A percentile compares a stretch with the other conserved stretches of the same genome.
These are phyloP conservation scores for Corynorhinus townsendii DNA, from an alignment of 2,113 vertebrate species.

Conservation along the genomic window DNA sequence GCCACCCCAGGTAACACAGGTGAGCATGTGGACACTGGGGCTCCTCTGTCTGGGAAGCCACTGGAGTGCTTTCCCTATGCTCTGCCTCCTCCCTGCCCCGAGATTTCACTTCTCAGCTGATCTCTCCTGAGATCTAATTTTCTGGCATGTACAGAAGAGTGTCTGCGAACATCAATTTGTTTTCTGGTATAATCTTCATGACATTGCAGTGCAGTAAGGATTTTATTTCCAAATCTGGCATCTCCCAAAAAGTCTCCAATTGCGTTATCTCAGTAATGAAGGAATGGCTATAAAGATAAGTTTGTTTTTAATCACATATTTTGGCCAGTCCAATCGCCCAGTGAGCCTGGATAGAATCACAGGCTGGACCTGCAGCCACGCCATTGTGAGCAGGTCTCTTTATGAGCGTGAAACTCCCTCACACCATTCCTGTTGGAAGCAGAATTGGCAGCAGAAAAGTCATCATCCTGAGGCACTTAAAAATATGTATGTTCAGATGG, in stretches of 20 bases:
- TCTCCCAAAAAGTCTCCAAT: slow-evolving; percentile 52
- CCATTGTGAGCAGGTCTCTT: slow-evolving; percentile 9
- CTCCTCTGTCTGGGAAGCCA: slow-evolving; percentile 36
- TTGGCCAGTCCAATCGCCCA: slow-evolving; percentile 41
- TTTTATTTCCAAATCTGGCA: slow-evolving; percentile 32
- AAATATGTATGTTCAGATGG: not conserved
- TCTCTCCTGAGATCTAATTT: slow-evolving; percentile 69
- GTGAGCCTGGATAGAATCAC: slow-evolving; percentile 11
- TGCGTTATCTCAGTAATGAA: slow-evolving; percentile 50
- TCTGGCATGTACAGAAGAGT: slow-evolving; percentile 55
- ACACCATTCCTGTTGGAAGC: slow-evolving; percentile 32
- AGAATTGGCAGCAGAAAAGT: slow-evolving; percentile 36
- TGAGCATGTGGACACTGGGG: not conserved
- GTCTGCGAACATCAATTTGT: slow-evolving; percentile 29
- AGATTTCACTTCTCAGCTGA: slow-evolving; percentile 45
- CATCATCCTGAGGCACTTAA: not conserved
- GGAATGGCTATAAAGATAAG: slow-evolving; percentile 41
- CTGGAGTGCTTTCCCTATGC: slow-evolving; percentile 35
- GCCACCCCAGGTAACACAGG: slow-evolving; percentile 74
- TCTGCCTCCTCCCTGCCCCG: not conserved
- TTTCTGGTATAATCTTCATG: slow-evolving; percentile 39
- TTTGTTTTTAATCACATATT: slow-evolving; percentile 45
- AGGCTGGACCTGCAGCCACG: not conserved
- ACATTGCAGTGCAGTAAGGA: slow-evolving; percentile 9
- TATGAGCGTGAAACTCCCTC: slow-evolving; percentile 15